Conservation (phyloP, 2,888 invertebrate genomes). For the Meghimatium bilineatum region DNA sequence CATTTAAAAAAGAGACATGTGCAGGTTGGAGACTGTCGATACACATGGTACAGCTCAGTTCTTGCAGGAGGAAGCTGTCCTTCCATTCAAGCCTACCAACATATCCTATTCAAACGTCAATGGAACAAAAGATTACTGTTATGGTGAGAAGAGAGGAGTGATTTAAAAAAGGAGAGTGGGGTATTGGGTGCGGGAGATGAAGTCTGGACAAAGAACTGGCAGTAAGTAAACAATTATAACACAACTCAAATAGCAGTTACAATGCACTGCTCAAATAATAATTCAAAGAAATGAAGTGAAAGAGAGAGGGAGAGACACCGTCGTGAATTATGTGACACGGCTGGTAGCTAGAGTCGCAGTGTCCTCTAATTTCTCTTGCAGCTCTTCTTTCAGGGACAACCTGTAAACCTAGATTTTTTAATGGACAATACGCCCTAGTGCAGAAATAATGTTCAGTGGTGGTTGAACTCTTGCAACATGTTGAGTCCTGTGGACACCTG, state of each 20-base stretch:
- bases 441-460: no score
- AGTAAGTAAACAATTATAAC: slow-evolving; percentile 24
- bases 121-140: neutral
- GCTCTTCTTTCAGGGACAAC: no score
- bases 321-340: neutral
- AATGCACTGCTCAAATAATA: slow-evolving; percentile 31
- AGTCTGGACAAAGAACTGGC: neutral
- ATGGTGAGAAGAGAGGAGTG: neutral
- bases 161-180: neutral
- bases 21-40: neutral
- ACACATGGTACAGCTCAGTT: neutral
- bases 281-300: neutral
- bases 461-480: no score
- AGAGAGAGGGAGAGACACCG: neutral
- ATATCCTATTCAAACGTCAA: neutral
- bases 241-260: slow-evolving; percentile 26
- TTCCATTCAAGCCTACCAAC: neutral
- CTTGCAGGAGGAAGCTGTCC: neutral
- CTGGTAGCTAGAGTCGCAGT: neutral
- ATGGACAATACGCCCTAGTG: no score
- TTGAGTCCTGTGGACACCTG: no score
- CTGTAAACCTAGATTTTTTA: no score
- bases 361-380: no score
- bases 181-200: neutral
- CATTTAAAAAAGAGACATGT: slow-evolving; percentile 9